phyloP scores from a whole-genome alignment of 2,113 vertebrate species.

The Orientallactaga bullata region DNA sequence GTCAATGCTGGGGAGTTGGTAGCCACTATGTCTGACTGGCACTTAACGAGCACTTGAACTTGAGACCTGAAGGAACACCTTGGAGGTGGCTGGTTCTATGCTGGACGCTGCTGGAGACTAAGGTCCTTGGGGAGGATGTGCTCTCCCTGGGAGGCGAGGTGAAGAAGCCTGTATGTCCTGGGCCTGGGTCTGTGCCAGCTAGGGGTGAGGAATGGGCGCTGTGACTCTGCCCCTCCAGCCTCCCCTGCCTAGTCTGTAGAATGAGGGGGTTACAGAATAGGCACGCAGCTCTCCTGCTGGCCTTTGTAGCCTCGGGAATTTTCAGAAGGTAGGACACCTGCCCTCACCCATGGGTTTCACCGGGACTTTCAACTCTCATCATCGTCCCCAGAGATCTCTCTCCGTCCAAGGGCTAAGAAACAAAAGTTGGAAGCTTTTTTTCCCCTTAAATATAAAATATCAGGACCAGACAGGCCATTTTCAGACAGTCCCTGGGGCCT shows the following conservation, averaged over 20 bases:
- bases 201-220: too few relatives aligned
- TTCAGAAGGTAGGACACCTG: neutral
- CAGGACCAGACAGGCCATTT: conserved; percentile 90
- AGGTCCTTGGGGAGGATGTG: neutral
- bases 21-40: neutral
- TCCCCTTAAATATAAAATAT: conserved; percentile 87
- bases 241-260: neutral
- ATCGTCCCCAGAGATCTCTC: conserved; percentile 60
- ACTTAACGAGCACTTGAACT: rapidly evolving
- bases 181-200: neutral
- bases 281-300: neutral
- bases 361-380: neutral
- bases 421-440: conserved; percentile 76
- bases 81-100: neutral
- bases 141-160: neutral
- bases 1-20: neutral
- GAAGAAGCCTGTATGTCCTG: neutral
- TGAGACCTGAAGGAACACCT: neutral
- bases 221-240: neutral
- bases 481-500: conserved; percentile 91
- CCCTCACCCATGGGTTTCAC: rapidly evolving
- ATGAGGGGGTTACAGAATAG: rapidly evolving
- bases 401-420: conserved; percentile 84
- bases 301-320: neutral
- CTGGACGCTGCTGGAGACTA: neutral